phyloP scores from a whole-genome alignment of 2,888 invertebrate genomes.

The Isotomurus palustris region DNA sequence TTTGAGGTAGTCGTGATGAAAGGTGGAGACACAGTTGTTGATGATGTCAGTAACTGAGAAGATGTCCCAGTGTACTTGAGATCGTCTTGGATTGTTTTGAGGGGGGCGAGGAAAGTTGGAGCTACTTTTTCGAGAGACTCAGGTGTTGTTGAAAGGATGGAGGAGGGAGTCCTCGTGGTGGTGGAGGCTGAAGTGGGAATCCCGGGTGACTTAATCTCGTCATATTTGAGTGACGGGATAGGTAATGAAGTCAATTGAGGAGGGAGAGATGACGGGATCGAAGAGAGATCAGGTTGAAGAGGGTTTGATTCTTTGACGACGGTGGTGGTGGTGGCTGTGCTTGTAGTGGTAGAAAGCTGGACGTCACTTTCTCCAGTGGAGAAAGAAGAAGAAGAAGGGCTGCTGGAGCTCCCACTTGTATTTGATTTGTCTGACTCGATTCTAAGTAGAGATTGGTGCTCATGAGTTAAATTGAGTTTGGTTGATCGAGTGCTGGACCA shows the following conservation, averaged over 20 bases:
- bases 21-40: too few relatives aligned
- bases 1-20: neutral
- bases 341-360: neutral
- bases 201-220: too few relatives aligned
- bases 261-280: neutral
- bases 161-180: conserved; percentile 7
- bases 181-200: conserved; percentile 2
- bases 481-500: conserved; percentile 40
- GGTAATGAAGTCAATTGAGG: conserved; percentile 1
- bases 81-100: neutral
- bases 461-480: conserved; percentile 43
- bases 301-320: neutral
- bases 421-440: conserved; percentile 29
- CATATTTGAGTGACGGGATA: conserved; percentile 9
- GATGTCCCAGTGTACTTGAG: too few relatives aligned
- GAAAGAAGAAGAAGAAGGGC: neutral
- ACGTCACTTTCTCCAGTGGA: neutral
- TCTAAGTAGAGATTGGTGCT: conserved; percentile 41
- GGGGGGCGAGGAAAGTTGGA: too few relatives aligned
- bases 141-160: conserved; percentile 15
- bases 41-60: too few relatives aligned
- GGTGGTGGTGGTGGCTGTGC: neutral
- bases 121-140: too few relatives aligned
- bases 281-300: neutral
- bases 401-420: neutral